These are phyloP conservation scores for Campoletis raptor DNA, from an alignment of 2,888 invertebrate genomes.

Conservation along the genomic window DNA sequence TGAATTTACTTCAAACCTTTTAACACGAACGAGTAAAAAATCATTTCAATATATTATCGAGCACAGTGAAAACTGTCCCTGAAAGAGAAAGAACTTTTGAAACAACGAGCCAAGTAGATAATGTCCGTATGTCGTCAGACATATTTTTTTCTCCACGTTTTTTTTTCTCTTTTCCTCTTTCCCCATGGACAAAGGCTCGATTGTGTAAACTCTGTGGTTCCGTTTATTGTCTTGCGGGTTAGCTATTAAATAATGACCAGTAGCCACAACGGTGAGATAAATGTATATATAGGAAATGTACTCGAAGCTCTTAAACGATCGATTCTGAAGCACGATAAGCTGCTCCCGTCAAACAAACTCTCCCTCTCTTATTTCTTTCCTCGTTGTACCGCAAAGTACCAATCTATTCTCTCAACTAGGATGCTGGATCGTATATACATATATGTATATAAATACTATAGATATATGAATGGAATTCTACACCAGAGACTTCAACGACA, in stretches of 20 bases:
- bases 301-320: constrained; percentile 49
- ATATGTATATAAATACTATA: neutral
- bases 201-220: constrained; percentile 39
- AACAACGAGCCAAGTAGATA: constrained; percentile 41
- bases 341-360: constrained; percentile 23
- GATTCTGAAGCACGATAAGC: constrained; percentile 50
- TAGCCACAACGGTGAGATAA: constrained; percentile 26
- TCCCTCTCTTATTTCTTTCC: constrained; percentile 22
- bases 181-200: neutral
- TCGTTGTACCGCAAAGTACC: constrained; percentile 56
- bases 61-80: neutral
- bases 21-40: neutral
- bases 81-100: neutral
- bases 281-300: neutral
- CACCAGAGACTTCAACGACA: constrained; percentile 50
- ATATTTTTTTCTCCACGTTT: neutral
- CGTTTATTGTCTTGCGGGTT: constrained; percentile 26
- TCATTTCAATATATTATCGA: neutral
- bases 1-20: neutral
- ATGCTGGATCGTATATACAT: neutral
- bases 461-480: constrained; percentile 5
- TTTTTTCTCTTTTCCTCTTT: constrained; percentile 4
- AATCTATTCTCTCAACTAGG: constrained; percentile 49
- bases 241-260: constrained; percentile 53
- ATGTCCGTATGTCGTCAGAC: constrained; percentile 35